These are phyloP conservation scores for Drosophila saltans DNA, from an alignment of 1,140 invertebrate species.

Conservation along the genomic window DNA sequence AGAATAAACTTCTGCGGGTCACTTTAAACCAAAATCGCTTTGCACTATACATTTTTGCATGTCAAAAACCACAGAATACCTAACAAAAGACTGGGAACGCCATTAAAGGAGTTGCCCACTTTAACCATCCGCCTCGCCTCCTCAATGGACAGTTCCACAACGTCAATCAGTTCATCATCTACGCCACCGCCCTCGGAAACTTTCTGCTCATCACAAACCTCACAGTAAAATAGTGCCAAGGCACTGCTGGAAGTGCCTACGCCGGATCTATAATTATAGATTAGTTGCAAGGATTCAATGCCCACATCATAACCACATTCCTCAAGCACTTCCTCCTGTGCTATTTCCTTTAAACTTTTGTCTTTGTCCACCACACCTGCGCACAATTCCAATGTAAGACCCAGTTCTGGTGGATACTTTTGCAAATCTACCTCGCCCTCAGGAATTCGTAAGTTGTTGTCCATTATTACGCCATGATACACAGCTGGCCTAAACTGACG, in stretches of 20 bases:
- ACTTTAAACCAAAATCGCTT: not conserved
- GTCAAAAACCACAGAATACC: conserved; percentile 93
- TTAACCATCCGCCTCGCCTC: conserved; percentile 88
- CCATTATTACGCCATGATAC: conserved; percentile 84
- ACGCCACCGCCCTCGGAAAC: conserved; percentile 89
- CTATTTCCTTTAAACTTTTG: conserved; percentile 89
- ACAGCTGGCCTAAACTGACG: conserved; percentile 96
- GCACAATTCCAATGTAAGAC: conserved; percentile 95
- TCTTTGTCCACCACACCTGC: conserved; percentile 97
- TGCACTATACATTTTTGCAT: conserved; percentile 71
- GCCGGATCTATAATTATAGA: conserved; percentile 89
- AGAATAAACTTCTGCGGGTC: not conserved
- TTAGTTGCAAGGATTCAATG: conserved; percentile 86
- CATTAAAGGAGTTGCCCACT: conserved; percentile 86
- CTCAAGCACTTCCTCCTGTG: conserved; percentile 93
- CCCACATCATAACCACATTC: conserved; percentile 97
- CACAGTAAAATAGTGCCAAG: conserved; percentile 94
- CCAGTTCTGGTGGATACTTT: conserved; percentile 89
- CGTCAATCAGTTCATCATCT: conserved; percentile 95
- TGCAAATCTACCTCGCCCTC: conserved; percentile 87
- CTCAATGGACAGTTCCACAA: conserved; percentile 92
- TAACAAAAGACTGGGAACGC: conserved; percentile 91
- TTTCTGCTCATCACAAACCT: conserved; percentile 91
- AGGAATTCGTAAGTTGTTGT: conserved; percentile 84
- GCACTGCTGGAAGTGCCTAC: conserved; percentile 88